Base-by-base conservation (phyloP, 2,888 invertebrate species). In the Thalpophila matura region DNA sequence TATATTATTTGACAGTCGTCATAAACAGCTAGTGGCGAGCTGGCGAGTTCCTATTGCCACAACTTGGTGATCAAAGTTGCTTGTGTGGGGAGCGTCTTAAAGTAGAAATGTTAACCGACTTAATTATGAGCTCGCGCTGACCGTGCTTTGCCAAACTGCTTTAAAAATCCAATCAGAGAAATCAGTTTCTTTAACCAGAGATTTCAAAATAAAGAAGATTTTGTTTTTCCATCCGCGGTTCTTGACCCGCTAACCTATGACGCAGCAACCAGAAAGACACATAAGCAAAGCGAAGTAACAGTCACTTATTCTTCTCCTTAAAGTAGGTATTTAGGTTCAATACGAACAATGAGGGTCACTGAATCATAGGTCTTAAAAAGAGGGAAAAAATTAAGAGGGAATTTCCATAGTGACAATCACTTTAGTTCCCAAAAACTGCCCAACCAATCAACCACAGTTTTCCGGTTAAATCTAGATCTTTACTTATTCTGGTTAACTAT, bases 371-470 rank as follows among this genome's bases (percentile, higher is more conserved):
- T 61, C 46, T 49, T 42, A 68, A 72, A 68, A 43, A 59, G 40
- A 42, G 60, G 62, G 45, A 31, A 71, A 70, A 69, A 69, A 66
- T 29, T 31, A 45, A 1, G 9, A 49, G 65, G 82, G 86, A 74
- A 82, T 83, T 75, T 79, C 79, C 86, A 66, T 49, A 43, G 67
- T 74, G 56, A 65, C 60, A 57, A 58, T 56, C 51, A 62, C 55
- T 38, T 37, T 50, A 51, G 64, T 81, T 84, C 81, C 77, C 63
- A 84, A 87, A 85, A 86, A 74, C 70, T 68, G 51, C 65, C 72
- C 63, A 62, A 64, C 55, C 77, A 62, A 80, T 81, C 55, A 62
- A 85, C 83, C 80, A 79, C 80, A 80, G 64, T 77, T 82, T 87
- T 86, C 84, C 74, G 65, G 79, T 77, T 80, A 81, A 81, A 59